These are phyloP conservation scores for Pelodiscus sinensis DNA, from an alignment of 2,113 vertebrate genomes.

Conservation along the genomic window DNA sequence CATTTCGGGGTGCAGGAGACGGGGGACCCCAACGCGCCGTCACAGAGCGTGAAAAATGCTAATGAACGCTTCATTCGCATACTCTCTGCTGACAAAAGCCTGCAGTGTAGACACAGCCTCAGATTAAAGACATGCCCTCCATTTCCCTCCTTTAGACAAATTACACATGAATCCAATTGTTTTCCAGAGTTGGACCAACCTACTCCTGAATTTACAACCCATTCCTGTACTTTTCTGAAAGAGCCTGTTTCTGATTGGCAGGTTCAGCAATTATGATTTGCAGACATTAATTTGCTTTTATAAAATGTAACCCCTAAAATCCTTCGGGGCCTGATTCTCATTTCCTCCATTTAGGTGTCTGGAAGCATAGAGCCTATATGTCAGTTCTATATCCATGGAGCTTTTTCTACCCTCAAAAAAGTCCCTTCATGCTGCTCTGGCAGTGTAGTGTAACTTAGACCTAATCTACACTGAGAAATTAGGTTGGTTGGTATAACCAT, in stretches of 20 bases:
- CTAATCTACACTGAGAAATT: background rate
- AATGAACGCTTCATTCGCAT: too few relatives aligned
- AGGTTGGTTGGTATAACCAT: background rate
- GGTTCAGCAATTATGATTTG: background rate
- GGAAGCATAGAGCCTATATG: background rate
- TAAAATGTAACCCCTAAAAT: background rate
- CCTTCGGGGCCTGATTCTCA: background rate
- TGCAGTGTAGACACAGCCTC: background rate
- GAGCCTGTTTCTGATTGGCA: background rate
- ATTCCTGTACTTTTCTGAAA: background rate
- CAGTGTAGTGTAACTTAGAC: background rate
- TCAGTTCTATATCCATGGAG: background rate
- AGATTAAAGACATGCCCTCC: background rate
- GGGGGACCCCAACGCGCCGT: too few relatives aligned
- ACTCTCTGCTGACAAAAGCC: too few relatives aligned
- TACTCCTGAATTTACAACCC: fast-evolving
- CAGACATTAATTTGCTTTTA: background rate
- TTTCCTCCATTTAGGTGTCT: fast-evolving
- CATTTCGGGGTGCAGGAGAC: too few relatives aligned
- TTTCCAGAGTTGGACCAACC: background rate
- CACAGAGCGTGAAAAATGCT: too few relatives aligned
- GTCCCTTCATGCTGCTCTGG: background rate
- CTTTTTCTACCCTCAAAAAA: background rate
- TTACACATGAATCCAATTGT: background rate
- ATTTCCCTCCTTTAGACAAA: fast-evolving